Evolutionary conservation across 2,797 vertebrate species (phyloP).

Genomic region (Falco peregrinus): DNA sequence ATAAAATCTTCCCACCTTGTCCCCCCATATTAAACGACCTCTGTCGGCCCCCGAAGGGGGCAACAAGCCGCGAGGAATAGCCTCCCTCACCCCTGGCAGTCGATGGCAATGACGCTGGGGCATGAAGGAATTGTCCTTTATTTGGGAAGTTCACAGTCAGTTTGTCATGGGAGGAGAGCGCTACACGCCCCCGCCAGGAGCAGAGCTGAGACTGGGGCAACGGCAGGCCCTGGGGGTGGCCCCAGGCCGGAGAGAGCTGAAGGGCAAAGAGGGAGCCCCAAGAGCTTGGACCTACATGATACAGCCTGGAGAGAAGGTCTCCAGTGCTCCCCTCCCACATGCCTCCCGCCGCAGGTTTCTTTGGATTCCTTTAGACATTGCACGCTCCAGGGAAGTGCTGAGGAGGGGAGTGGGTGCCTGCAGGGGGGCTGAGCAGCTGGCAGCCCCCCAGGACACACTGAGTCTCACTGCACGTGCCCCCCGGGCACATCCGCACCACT

Average conservation of each 20-base stretch:
- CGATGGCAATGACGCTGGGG: rapidly evolving
- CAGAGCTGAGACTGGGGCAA: not conserved
- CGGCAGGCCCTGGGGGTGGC: not conserved
- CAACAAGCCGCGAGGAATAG: rapidly evolving
- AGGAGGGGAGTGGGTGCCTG: not conserved
- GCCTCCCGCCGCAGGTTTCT: not conserved
- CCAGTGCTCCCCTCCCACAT: not conserved
- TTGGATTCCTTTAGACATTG: slow-evolving; percentile 39
- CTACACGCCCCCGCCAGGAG: not conserved
- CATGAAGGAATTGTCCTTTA: slow-evolving; percentile 19
- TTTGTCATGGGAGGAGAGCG: not conserved
- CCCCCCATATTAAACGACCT: rapidly evolving
- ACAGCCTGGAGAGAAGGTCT: not conserved
- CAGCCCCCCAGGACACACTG: not conserved
- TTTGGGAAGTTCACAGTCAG: slow-evolving; percentile 56
- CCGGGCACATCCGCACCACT: rapidly evolving
- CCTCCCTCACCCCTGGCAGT: no score
- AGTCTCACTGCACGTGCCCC: not conserved
- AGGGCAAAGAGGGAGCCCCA: not conserved
- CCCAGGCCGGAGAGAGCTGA: not conserved
- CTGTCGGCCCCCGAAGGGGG: rapidly evolving
- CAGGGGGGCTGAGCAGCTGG: rapidly evolving
- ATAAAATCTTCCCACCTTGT: rapidly evolving
- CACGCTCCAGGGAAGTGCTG: not conserved
- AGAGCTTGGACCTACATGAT: not conserved